Conservation (phyloP, 2,888 invertebrate genomes). For the Brachyptera putata region DNA sequence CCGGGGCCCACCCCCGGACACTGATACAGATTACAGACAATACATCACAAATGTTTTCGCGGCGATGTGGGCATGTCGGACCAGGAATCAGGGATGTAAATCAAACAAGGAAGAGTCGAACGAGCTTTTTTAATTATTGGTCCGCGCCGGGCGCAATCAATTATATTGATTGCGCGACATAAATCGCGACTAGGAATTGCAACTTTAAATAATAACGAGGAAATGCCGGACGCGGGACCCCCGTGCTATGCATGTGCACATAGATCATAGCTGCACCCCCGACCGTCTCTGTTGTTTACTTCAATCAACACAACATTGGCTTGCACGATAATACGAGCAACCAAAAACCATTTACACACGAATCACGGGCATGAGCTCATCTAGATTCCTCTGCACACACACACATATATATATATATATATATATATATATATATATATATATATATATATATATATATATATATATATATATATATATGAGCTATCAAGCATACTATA, state of each 20-base stretch:
- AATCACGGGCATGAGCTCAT: too few species aligned
- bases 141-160: conserved; percentile 26
- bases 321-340: too few species aligned
- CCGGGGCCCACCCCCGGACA: neutral
- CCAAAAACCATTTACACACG: too few species aligned
- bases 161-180: conserved; percentile 29
- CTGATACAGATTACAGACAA: conserved; percentile 5
- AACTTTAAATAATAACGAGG: conserved; percentile 20
- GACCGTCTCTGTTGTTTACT: too few species aligned
- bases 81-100: conserved; percentile 15
- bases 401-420: conserved; percentile 1
- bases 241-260: conserved; percentile 2
- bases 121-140: conserved; percentile 19
- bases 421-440: conserved; percentile 15
- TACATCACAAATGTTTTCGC: conserved; percentile 17
- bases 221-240: too few species aligned
- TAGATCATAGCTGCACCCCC: neutral
- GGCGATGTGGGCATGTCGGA: conserved; percentile 15
- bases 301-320: too few species aligned
- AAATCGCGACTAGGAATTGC: conserved; percentile 21
- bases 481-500: too few species aligned
- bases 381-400: too few species aligned
- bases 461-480: conserved; percentile 15
- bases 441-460: conserved; percentile 19
- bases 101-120: neutral